A percentile compares a stretch with the other conserved stretches of the same genome.
Conservation (phyloP, 2,888 invertebrate genomes). For the Gerris lacustris region DNA sequence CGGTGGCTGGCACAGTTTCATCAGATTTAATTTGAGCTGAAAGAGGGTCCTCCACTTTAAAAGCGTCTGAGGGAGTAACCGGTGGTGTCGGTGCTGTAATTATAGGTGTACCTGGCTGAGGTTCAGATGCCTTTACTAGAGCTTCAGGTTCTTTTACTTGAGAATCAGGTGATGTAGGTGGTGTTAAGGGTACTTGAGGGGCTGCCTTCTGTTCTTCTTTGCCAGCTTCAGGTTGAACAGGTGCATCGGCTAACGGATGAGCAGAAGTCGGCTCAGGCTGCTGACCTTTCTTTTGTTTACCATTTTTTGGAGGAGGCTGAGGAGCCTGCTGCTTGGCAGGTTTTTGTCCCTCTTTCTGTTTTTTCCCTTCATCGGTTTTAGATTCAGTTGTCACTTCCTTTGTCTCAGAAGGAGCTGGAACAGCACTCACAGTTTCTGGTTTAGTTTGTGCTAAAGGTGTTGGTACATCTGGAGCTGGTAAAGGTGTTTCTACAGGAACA, state of each 20-base stretch:
- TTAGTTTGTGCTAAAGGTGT: constrained; percentile 18
- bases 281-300: constrained; percentile 7
- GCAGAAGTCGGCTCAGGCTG: not conserved
- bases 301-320: constrained; percentile 1
- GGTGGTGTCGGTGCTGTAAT: constrained; percentile 24
- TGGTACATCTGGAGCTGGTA: constrained; percentile 24
- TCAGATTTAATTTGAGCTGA: constrained; percentile 11
- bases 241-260: constrained; percentile 16
- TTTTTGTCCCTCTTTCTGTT: constrained; percentile 9
- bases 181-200: not conserved
- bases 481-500: constrained; percentile 15
- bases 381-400: not conserved
- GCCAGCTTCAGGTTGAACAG: not conserved
- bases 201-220: constrained; percentile 4
- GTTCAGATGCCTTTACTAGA: not conserved
- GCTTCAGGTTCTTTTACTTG: not conserved
- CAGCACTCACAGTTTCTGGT: constrained; percentile 20
- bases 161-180: not conserved
- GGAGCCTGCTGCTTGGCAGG: not conserved
- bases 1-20: constrained; percentile 13
- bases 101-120: constrained; percentile 21
- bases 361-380: constrained; percentile 32
- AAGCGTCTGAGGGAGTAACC: constrained; percentile 17
- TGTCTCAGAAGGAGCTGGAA: constrained; percentile 23
- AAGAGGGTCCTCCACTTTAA: constrained; percentile 8